Conservation (phyloP, 2,113 vertebrate genomes). For the Oncorhynchus keta region DNA sequence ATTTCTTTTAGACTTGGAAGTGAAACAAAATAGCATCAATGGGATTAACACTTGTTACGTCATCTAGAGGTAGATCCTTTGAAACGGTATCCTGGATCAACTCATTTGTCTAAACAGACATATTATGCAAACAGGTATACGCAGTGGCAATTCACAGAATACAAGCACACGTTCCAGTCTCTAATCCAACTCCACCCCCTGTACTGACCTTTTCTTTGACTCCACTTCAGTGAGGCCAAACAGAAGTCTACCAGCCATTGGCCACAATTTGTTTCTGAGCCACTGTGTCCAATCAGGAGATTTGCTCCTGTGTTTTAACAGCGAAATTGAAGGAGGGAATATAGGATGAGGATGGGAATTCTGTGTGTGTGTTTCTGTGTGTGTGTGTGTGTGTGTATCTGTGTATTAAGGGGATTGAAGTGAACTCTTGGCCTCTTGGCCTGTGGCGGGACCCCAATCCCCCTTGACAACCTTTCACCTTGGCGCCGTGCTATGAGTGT, state of each 20-base stretch:
- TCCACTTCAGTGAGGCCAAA: slow-evolving; percentile 42
- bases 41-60: not conserved
- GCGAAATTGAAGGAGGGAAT: slow-evolving; percentile 55
- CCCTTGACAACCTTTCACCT: slow-evolving; percentile 55
- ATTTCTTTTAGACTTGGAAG: not conserved
- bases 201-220: not conserved
- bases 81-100: not conserved
- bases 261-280: slow-evolving; percentile 68
- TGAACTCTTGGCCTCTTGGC: slow-evolving; percentile 53
- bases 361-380: slow-evolving; percentile 39
- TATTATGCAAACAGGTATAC: not conserved
- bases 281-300: slow-evolving; percentile 66
- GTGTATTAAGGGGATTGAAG: slow-evolving; percentile 44
- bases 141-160: not conserved
- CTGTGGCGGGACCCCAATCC: slow-evolving; percentile 52
- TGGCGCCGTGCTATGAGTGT: slow-evolving; percentile 41
- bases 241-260: slow-evolving; percentile 55
- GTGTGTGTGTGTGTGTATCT: slow-evolving; percentile 21
- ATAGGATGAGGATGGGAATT: slow-evolving; percentile 1
- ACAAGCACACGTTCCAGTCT: not conserved
- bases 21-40: not conserved
- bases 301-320: slow-evolving; percentile 72
- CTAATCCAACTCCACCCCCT: not conserved
- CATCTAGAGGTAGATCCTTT: not conserved
- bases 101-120: not conserved